These are phyloP conservation scores for Lysiphlebus fabarum DNA, from an alignment of 1,140 invertebrate species.

Conservation along the genomic window DNA sequence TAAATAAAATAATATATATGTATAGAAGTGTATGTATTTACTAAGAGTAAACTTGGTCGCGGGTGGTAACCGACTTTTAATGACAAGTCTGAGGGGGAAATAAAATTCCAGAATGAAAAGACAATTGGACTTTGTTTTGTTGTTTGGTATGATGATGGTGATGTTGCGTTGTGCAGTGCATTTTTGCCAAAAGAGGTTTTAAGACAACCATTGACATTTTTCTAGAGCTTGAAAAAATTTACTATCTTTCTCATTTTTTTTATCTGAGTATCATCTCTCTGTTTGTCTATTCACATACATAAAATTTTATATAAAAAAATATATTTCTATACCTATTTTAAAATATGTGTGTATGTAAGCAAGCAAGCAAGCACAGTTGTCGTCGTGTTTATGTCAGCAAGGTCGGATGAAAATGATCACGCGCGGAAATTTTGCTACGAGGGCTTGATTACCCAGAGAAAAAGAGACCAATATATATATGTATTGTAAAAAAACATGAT, in stretches of 20 bases:
- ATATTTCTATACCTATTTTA: not conserved
- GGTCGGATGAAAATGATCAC: conserved; percentile 15
- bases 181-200: no score
- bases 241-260: not conserved
- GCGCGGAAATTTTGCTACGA: conserved; percentile 8
- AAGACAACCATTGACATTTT: not conserved
- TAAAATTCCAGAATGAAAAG: conserved; percentile 13
- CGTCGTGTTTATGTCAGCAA: not conserved
- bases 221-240: conserved; percentile 1
- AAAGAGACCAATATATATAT: not conserved
- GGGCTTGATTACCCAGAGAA: conserved; percentile 11
- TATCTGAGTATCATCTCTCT: not conserved
- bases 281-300: not conserved
- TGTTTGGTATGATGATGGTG: not conserved
- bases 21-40: not conserved
- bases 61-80: conserved; percentile 19
- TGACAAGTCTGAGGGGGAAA: conserved; percentile 11
- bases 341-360: not conserved
- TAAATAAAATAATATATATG: no score
- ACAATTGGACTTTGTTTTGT: conserved; percentile 15
- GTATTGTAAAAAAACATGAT: not conserved
- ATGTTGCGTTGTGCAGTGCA: conserved; percentile 7
- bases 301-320: not conserved
- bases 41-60: not conserved
- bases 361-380: not conserved